Percentiles rank a stretch among this genome's conserved stretches.
Evolutionary conservation across 2,888 invertebrate species (phyloP).

Genomic region (Hypsopygia costalis): DNA sequence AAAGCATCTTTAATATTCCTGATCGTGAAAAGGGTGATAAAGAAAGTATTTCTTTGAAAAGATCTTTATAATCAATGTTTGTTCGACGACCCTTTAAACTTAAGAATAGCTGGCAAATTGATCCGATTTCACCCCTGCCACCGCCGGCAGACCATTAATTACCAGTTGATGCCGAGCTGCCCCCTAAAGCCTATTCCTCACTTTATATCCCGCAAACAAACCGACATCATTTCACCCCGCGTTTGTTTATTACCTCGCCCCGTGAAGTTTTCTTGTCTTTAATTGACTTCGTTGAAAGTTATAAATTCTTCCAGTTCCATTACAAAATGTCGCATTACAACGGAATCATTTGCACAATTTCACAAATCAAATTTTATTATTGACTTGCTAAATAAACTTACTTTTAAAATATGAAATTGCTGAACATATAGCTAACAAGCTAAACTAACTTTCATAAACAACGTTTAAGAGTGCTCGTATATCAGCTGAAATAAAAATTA

Average conservation of each 20-base stretch:
- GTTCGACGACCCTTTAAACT: conserved; percentile 40
- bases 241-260: conserved; percentile 60
- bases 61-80: conserved; percentile 44
- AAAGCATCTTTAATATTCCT: conserved; percentile 29
- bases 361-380: conserved; percentile 2
- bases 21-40: conserved; percentile 14
- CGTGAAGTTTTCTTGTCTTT: conserved; percentile 47
- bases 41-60: conserved; percentile 14
- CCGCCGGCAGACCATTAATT: conserved; percentile 68
- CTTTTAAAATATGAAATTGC: too few species aligned
- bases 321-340: conserved; percentile 11
- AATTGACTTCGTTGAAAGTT: conserved; percentile 53
- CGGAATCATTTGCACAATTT: conserved; percentile 2
- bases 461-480: too few species aligned
- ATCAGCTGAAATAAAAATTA: too few species aligned
- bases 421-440: too few species aligned
- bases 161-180: conserved; percentile 50
- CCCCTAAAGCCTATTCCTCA: conserved; percentile 47
- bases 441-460: too few species aligned
- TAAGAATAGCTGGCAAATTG: conserved; percentile 68
- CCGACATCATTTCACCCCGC: conserved; percentile 62
- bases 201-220: conserved; percentile 75
- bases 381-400: too few species aligned
- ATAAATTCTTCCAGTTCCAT: conserved; percentile 33
- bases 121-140: conserved; percentile 70